These are phyloP conservation scores for Pantherophis guttatus DNA, from an alignment of 2,113 vertebrate species.

Conservation along the genomic window DNA sequence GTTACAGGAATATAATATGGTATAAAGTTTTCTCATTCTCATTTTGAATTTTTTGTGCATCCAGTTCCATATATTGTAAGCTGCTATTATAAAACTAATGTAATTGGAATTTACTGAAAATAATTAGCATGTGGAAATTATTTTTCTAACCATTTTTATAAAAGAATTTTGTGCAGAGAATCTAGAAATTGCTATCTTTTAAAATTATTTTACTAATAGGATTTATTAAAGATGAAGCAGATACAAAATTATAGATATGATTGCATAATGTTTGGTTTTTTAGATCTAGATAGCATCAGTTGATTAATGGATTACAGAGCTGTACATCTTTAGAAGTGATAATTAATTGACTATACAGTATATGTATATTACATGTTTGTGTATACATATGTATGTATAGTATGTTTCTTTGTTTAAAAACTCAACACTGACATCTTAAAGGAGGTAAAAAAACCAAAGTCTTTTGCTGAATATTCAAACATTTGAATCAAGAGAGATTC, in stretches of 20 bases:
- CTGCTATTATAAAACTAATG: not conserved
- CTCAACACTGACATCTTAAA: not conserved
- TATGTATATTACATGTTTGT: not conserved
- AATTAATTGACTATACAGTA: not conserved
- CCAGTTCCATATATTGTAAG: not conserved
- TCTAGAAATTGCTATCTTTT: not conserved
- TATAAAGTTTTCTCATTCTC: not conserved
- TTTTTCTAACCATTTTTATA: slow-evolving; percentile 22
- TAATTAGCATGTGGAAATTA: not conserved
- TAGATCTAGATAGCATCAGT: not conserved
- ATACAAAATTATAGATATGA: slow-evolving; percentile 9
- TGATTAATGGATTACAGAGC: not conserved
- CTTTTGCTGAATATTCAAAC: not conserved
- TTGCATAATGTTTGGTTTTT: not conserved
- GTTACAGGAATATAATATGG: not conserved
- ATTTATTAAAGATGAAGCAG: not conserved
- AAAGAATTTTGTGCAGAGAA: not conserved
- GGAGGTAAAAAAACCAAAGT: not conserved
- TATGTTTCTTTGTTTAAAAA: not conserved
- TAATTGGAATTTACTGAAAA: not conserved
- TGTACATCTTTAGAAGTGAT: not conserved
- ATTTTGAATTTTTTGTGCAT: not conserved
- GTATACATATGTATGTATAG: not conserved
- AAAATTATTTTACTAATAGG: not conserved
- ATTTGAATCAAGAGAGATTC: not conserved